Evolutionary conservation across 2,113 vertebrate species (phyloP).

Genomic region (Rattus norvegicus): GRCr8 NC_086024.1:31558001-31558500

Average conservation of each 20-base stretch:
- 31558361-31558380: slow-evolving; percentile 7
- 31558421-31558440: slow-evolving; percentile 48
- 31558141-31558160: background rate
- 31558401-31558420: slow-evolving; percentile 32
- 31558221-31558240: background rate
- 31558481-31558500: background rate
- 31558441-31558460: slow-evolving; percentile 8
- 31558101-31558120: background rate
- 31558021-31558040: background rate
- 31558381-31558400: slow-evolving; percentile 7
- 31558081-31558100: background rate
- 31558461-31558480: background rate
- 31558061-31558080: background rate
- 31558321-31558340: background rate
- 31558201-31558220: slow-evolving; percentile 1
- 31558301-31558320: background rate
- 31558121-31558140: background rate
- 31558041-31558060: background rate
- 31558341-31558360: background rate
- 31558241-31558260: no score
- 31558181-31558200: background rate
- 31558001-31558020: no score
- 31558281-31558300: background rate
- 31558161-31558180: background rate
- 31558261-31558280: background rate